phyloP scores from a whole-genome alignment of 2,113 vertebrate genomes.

The Xiphophorus hellerii region DNA sequence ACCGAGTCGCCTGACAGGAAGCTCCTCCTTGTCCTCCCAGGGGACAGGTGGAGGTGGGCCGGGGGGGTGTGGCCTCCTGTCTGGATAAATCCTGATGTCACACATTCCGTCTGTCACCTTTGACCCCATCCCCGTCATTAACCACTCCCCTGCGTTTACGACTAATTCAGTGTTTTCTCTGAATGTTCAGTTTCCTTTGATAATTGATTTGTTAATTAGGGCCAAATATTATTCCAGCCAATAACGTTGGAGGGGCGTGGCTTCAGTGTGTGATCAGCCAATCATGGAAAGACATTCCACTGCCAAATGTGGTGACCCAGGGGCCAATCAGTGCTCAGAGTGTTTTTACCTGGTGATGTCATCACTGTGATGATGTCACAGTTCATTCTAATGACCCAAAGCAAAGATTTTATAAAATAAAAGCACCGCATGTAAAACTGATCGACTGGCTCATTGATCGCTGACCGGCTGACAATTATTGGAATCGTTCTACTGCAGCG shows the following conservation, averaged over 20 bases:
- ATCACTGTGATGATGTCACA: slow-evolving; percentile 61
- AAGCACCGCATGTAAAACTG: slow-evolving; percentile 40
- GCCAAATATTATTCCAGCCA: slow-evolving; percentile 29
- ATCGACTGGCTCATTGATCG: not conserved
- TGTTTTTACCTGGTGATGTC: slow-evolving; percentile 63
- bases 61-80: not conserved
- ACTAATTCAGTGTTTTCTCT: slow-evolving; percentile 28
- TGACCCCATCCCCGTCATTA: not conserved
- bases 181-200: slow-evolving; percentile 9
- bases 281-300: slow-evolving; percentile 56
- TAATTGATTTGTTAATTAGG: slow-evolving; percentile 22
- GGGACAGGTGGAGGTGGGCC: not conserved
- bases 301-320: slow-evolving; percentile 55
- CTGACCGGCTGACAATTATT: no score
- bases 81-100: not conserved
- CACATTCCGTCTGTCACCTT: slow-evolving; percentile 35
- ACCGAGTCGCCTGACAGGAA: not conserved
- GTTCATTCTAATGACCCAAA: slow-evolving; percentile 72
- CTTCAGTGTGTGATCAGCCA: slow-evolving; percentile 32
- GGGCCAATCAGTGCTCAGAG: slow-evolving; percentile 52
- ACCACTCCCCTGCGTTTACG: not conserved
- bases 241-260: slow-evolving; percentile 21
- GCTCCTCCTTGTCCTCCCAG: not conserved
- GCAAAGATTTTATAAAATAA: slow-evolving; percentile 77
- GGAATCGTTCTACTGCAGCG: no score